Percentiles rank a stretch among this genome's conserved stretches.
phyloP scores from a whole-genome alignment of 2,797 vertebrate genomes.

The Leptatherina wallacei region DNA sequence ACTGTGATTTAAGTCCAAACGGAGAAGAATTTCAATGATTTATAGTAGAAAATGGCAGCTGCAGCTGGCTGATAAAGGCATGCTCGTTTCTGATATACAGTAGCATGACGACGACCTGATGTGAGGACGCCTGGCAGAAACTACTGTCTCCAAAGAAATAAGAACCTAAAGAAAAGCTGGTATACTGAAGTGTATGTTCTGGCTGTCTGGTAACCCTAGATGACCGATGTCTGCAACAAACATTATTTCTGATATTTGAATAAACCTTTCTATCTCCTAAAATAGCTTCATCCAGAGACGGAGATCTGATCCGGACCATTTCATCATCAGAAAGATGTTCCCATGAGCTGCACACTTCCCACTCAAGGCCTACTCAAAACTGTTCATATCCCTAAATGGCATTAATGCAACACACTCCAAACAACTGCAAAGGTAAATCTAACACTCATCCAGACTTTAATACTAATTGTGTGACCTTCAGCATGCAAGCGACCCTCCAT shows the following conservation, averaged over 20 bases:
- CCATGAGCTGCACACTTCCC: conserved; percentile 6
- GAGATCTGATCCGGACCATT: conserved; percentile 32
- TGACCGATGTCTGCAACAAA: conserved; percentile 53
- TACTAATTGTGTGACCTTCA: conserved; percentile 58
- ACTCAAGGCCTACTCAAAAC: background rate
- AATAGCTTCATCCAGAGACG: conserved; percentile 33
- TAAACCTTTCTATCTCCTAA: conserved; percentile 31
- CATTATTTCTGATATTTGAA: conserved; percentile 52
- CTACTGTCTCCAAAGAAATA: conserved; percentile 15
- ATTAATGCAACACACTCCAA: conserved; percentile 21
- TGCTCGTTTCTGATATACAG: conserved; percentile 51
- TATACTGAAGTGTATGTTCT: conserved; percentile 44
- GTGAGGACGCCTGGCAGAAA: conserved; percentile 25
- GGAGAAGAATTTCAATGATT: conserved; percentile 73
- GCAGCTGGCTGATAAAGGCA: conserved; percentile 62
- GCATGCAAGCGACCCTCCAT: conserved; percentile 57
- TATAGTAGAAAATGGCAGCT: conserved; percentile 68
- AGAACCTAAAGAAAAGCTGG: conserved; percentile 28
- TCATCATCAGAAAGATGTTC: conserved; percentile 29
- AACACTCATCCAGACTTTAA: conserved; percentile 40
- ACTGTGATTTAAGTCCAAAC: conserved; percentile 68
- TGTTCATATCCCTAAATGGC: conserved; percentile 11
- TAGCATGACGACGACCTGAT: conserved; percentile 32
- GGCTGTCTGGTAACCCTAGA: conserved; percentile 52
- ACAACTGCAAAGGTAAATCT: conserved; percentile 26